phyloP scores from a whole-genome alignment of 2,888 invertebrate species.

The Myopa testacea region DNA sequence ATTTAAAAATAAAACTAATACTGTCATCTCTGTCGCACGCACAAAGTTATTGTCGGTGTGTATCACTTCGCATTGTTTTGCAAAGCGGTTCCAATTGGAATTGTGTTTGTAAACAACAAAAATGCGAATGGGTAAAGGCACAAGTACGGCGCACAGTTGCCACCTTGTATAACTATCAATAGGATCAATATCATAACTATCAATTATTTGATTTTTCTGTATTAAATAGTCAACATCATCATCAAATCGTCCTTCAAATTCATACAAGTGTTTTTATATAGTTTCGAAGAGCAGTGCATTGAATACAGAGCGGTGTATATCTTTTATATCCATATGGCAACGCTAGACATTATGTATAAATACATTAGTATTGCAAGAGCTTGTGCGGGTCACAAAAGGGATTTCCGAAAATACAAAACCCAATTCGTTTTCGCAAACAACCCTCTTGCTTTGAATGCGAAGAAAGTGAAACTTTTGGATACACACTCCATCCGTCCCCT shows the following conservation, averaged over 20 bases:
- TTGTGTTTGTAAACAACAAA: slow-evolving; percentile 36
- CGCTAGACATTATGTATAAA: too few species aligned
- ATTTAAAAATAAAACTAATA: not conserved
- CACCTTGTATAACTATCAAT: not conserved
- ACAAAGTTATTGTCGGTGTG: not conserved
- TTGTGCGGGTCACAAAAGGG: too few species aligned
- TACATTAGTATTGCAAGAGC: too few species aligned
- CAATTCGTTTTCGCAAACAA: not conserved
- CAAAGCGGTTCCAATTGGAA: not conserved
- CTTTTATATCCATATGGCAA: too few species aligned
- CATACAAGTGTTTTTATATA: too few species aligned
- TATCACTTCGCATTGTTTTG: not conserved
- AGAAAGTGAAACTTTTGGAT: not conserved
- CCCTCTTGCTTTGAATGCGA: not conserved
- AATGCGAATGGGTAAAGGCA: not conserved
- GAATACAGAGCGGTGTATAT: too few species aligned
- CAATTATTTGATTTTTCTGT: too few species aligned
- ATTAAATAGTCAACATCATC: too few species aligned
- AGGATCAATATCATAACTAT: too few species aligned
- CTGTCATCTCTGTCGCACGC: slow-evolving; percentile 19
- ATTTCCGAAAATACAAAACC: not conserved
- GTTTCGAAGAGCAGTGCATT: too few species aligned
- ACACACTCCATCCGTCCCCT: not conserved
- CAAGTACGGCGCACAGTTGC: not conserved
- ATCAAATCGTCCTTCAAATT: too few species aligned